Base-by-base conservation (phyloP, 2,888 invertebrate species). In the Ligdia adustata region DNA sequence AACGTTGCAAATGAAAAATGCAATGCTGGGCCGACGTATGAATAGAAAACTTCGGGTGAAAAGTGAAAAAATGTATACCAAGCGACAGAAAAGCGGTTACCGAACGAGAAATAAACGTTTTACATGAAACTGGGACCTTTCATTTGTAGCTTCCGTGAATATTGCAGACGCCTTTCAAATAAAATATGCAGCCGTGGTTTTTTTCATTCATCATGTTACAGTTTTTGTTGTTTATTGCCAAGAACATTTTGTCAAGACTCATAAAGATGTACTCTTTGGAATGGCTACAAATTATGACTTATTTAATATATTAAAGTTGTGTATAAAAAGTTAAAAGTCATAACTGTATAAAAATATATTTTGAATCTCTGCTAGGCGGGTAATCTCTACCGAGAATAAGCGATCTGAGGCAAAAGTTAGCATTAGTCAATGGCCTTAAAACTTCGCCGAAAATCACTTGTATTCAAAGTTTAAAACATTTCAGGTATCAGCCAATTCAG, bases 1-100 rank as follows among this genome's bases (percentile, higher is more conserved):
- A 67, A n/a, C 58, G 67, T 72, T 74, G 64, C 69, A 69, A 83
- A 87, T 87, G 77, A 84, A 87, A 88, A 86, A 86, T 86, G 79
- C 83, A 85, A 70, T 61, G 69, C 68, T 54, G 62, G 64, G 33
- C 58, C 62, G 54, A 52, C 62, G 59, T 69, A 64, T 84, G 81
- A 86, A 86, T 78, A 75, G 82, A 82, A 74, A 68, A 72, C 66
- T 67, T 62, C 55, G 61, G 37, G 57, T 57, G 64, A 62, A 75
- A 73, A 73, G 70, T 58, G 62, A 66, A 75, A 77, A 76, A 81
- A 76, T 73, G 40, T 65, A 63, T 66, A 62, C 58, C 49, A 42
- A 55, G 64, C 66, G 63, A 74, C 73, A 72, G 69, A 71, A 72
- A 76, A 79, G 71, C 78, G 72, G 74, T 80, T 71, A 73, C 70